Evolutionary conservation across 1,140 invertebrate genomes (phyloP).

Genomic region (Vollenhovia emeryi): DNA sequence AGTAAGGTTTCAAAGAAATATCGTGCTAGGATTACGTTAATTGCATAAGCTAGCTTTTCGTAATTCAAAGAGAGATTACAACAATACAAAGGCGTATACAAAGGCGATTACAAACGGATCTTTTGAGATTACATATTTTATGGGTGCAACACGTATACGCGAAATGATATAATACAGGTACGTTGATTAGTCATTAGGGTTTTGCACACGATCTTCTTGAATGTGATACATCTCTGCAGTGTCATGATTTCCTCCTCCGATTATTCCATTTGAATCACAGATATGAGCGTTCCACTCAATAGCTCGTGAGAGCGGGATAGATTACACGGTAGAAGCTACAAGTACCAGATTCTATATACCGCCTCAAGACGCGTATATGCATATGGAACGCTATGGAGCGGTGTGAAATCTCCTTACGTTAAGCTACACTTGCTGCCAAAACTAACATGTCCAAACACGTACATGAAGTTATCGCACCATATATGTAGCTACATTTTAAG

Average conservation of each 20-base stretch:
- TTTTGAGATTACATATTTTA: not conserved
- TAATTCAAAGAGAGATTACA: not conserved
- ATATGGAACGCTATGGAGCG: conserved; percentile 31
- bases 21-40: not conserved
- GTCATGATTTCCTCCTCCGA: conserved; percentile 24
- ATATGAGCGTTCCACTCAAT: conserved; percentile 58
- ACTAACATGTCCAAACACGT: conserved; percentile 41
- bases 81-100: not conserved
- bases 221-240: not conserved
- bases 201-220: conserved; percentile 1
- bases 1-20: not conserved
- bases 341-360: conserved; percentile 46
- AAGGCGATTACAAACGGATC: not conserved
- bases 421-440: conserved; percentile 45
- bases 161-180: not conserved
- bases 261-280: conserved; percentile 63
- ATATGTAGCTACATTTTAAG: conserved; percentile 28
- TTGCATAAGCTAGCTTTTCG: not conserved
- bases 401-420: conserved; percentile 50
- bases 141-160: not conserved
- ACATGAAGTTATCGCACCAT: not conserved
- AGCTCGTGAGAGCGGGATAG: conserved; percentile 54
- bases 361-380: conserved; percentile 36
- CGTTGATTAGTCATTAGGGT: conserved; percentile 19
- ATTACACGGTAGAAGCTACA: conserved; percentile 56